These are phyloP conservation scores for Noctua fimbriata DNA, from an alignment of 2,888 invertebrate genomes.

Conservation along the genomic window DNA sequence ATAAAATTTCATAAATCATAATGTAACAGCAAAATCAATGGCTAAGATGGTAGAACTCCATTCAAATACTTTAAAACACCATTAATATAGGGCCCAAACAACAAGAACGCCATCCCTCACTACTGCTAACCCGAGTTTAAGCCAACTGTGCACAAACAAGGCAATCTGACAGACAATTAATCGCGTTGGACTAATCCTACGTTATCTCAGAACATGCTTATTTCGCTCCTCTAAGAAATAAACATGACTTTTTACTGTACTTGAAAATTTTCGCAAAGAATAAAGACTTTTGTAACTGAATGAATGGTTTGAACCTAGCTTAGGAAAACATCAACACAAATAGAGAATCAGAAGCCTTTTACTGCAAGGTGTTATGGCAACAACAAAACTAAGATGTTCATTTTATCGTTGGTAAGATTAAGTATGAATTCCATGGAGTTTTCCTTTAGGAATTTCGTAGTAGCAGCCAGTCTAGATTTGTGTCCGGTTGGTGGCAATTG, in stretches of 20 bases:
- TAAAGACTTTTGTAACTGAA: not conserved
- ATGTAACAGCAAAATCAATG: not conserved
- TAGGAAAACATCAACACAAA: not conserved
- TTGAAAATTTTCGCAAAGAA: conserved; percentile 24
- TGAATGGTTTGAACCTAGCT: not conserved
- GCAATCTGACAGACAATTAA: conserved; percentile 50
- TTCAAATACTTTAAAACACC: not conserved
- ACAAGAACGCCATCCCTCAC: not conserved
- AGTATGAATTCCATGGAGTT: not conserved
- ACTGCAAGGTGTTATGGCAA: not conserved
- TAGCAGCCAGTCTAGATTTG: not conserved
- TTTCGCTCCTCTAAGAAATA: conserved; percentile 34
- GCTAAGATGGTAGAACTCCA: not conserved
- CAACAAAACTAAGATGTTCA: not conserved
- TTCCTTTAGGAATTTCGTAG: not conserved
- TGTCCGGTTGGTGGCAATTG: too few relatives aligned
- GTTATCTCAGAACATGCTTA: conserved; percentile 47
- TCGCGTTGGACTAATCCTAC: conserved; percentile 46
- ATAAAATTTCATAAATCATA: not conserved
- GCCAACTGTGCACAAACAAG: conserved; percentile 43
- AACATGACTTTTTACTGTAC: conserved; percentile 46
- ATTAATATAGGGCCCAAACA: not conserved
- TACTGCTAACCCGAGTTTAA: conserved; percentile 11
- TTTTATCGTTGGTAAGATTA: not conserved
- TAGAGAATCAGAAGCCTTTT: not conserved